These are phyloP conservation scores for Chiloscyllium punctatum DNA, from an alignment of 2,797 vertebrate genomes.

Conservation along the genomic window DNA sequence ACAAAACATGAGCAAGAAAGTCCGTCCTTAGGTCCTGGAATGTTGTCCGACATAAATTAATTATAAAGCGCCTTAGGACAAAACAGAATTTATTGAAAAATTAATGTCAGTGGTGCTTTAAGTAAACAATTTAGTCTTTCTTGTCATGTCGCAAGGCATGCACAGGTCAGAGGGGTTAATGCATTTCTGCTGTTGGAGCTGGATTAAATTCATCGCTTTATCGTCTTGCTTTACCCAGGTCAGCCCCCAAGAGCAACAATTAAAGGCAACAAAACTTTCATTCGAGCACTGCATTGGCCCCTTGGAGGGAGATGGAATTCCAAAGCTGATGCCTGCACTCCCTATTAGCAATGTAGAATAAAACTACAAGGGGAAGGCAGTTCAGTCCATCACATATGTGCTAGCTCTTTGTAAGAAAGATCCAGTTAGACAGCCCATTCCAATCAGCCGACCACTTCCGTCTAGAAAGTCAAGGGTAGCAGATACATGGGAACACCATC, in stretches of 20 bases:
- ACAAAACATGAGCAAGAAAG: slow-evolving; percentile 52
- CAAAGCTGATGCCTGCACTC: slow-evolving; percentile 45
- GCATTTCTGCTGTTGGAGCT: slow-evolving; percentile 73
- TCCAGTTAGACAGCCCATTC: not conserved
- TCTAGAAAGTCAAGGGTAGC: too few relatives aligned
- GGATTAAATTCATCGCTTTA: slow-evolving; percentile 58
- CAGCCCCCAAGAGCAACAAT: slow-evolving; percentile 55
- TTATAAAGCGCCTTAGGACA: slow-evolving; percentile 71
- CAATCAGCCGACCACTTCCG: too few relatives aligned
- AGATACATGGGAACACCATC: too few relatives aligned
- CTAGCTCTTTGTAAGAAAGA: not conserved
- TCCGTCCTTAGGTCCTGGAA: slow-evolving; percentile 65
- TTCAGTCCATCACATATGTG: not conserved
- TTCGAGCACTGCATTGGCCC: slow-evolving; percentile 44
- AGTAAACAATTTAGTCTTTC: slow-evolving; percentile 65
- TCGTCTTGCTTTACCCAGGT: slow-evolving; percentile 52
- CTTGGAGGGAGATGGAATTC: slow-evolving; percentile 45
- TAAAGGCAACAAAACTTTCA: slow-evolving; percentile 55
- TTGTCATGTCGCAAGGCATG: slow-evolving; percentile 57
- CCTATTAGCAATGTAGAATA: not conserved
- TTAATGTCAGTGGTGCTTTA: slow-evolving; percentile 72
- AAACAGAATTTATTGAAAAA: slow-evolving; percentile 84
- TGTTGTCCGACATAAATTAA: slow-evolving; percentile 67
- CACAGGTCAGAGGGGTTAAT: slow-evolving; percentile 79
- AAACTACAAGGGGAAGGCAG: too few relatives aligned